A percentile compares a stretch with the other conserved stretches of the same genome.
These are phyloP conservation scores for Heteractis magnifica DNA, from an alignment of 92 coral and sea anemone genomes.

Conservation along the genomic window DNA sequence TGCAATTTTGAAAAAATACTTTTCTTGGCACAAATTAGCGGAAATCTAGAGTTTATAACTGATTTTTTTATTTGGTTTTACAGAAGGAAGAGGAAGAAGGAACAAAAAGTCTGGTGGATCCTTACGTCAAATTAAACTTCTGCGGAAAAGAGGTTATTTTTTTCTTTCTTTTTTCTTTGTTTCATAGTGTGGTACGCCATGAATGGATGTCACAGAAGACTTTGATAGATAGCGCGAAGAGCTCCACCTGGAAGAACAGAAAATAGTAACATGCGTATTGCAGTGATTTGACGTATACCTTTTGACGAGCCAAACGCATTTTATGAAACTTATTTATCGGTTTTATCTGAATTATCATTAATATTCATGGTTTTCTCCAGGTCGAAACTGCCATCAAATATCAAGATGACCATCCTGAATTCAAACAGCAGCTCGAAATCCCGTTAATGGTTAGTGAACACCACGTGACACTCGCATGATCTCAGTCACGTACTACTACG, in stretches of 20 bases:
- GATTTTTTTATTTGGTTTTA: slow-evolving; percentile 1
- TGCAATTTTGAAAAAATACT: too few relatives aligned
- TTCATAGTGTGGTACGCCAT: too few relatives aligned
- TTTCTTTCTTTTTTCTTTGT: not conserved
- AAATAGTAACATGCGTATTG: not conserved
- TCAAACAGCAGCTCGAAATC: slow-evolving; percentile 78
- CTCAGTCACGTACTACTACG: not conserved
- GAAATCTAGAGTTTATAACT: not conserved
- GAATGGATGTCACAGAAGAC: too few relatives aligned
- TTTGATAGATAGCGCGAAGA: too few relatives aligned
- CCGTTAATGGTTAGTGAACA: slow-evolving; percentile 68
- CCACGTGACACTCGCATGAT: not conserved
- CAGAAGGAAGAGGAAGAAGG: slow-evolving; percentile 63
- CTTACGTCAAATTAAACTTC: slow-evolving; percentile 81
- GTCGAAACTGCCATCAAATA: slow-evolving; percentile 72
- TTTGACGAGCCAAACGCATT: too few relatives aligned
- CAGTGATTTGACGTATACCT: not conserved
- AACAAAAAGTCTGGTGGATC: slow-evolving; percentile 85
- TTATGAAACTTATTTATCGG: too few relatives aligned
- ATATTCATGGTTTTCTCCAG: slow-evolving; percentile 30
- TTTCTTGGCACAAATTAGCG: not conserved
- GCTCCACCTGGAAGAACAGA: too few relatives aligned
- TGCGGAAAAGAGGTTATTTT: slow-evolving; percentile 89
- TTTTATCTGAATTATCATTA: too few relatives aligned
- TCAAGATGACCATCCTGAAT: slow-evolving; percentile 82